Base-by-base conservation (phyloP, 2,888 invertebrate species). In the Drosophila recens region DNA sequence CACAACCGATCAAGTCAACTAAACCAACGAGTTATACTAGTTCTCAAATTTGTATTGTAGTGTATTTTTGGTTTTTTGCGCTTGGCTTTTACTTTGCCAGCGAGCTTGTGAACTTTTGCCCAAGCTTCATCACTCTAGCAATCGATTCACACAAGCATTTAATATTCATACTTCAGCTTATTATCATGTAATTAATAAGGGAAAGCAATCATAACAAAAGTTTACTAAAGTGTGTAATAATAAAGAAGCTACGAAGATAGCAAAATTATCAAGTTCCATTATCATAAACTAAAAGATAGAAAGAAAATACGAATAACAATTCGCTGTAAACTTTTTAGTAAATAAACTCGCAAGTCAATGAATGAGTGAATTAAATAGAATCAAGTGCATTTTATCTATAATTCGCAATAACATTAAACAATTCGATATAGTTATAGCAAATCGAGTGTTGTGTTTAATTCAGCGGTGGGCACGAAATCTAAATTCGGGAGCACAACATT, bases 31-130 rank as follows among this genome's bases (percentile, higher is more conserved):
- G n/a, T 61, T 58, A 40, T 64, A 30, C 30, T 30, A 64, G 51
- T 46, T 56, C 38, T 20, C 38, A 17, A 38, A n/a, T 36, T 38
- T 56, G 11, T 45, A 36, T 30, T 53, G 27, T 45, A 17, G 27
- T 15, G 13, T 15, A 52, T 34, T 54, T 34, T 10, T 27, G 10
- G 15, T 45, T 45, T 48, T 23, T 45, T 48, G 4, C n/a, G 20
- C 42, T 36, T 17, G 36, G 34, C 34, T 52, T 64, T 62, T 58
- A 54, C 10, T 42, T 71, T 65, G 54, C 59, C 68, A 53, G 57
- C 36, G 38, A 67, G 67, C 76, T 71, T 81, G 36, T 74, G 58
- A 57, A 42, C 51, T 52, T 43, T 48, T 56, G 43, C 23, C 42
- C n/a, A 17, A 48, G 42, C 54, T 56, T 56, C 23, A 23, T 20